These are phyloP conservation scores for Lonchura striata DNA, from an alignment of 2,113 vertebrate species.

Conservation along the genomic window DNA sequence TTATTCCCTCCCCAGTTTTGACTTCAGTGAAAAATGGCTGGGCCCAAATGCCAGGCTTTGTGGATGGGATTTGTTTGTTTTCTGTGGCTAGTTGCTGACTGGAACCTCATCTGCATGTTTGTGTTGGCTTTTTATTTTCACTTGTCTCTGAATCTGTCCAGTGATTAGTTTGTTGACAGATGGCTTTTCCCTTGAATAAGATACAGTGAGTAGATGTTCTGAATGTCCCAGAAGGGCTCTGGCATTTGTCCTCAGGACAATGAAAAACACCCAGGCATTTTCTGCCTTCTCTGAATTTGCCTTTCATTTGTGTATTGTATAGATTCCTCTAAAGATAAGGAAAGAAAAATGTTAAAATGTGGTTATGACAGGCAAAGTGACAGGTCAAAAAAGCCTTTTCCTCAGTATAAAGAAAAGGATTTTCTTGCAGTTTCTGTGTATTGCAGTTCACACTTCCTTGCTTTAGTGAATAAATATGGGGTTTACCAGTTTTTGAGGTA, in stretches of 20 bases:
- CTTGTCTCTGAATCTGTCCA: slow-evolving; percentile 51
- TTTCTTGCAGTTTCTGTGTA: not conserved
- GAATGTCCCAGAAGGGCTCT: slow-evolving; percentile 38
- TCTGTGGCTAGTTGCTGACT: slow-evolving; percentile 41
- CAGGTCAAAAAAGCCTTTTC: not conserved
- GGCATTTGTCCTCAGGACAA: slow-evolving; percentile 32
- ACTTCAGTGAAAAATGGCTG: slow-evolving; percentile 19
- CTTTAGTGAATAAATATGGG: not conserved
- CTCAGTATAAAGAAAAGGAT: not conserved
- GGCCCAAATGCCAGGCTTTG: slow-evolving; percentile 21
- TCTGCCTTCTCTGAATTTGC: slow-evolving; percentile 34
- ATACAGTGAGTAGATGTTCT: slow-evolving; percentile 55
- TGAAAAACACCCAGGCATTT: slow-evolving; percentile 42
- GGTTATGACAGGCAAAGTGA: not conserved
- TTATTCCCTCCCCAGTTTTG: not conserved
- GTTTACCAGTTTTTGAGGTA: not conserved
- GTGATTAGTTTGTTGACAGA: slow-evolving; percentile 62
- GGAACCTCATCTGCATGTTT: slow-evolving; percentile 50
- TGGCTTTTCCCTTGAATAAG: slow-evolving; percentile 65
- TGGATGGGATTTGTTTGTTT: slow-evolving; percentile 39
- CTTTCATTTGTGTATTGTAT: slow-evolving; percentile 35
- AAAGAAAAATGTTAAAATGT: slow-evolving; percentile 5
- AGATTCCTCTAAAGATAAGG: slow-evolving; percentile 1
- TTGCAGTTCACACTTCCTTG: not conserved
- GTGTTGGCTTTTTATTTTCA: slow-evolving; percentile 61